Base-by-base conservation (phyloP, 2,113 vertebrate genomes). In the Tupaia chinensis region DNA sequence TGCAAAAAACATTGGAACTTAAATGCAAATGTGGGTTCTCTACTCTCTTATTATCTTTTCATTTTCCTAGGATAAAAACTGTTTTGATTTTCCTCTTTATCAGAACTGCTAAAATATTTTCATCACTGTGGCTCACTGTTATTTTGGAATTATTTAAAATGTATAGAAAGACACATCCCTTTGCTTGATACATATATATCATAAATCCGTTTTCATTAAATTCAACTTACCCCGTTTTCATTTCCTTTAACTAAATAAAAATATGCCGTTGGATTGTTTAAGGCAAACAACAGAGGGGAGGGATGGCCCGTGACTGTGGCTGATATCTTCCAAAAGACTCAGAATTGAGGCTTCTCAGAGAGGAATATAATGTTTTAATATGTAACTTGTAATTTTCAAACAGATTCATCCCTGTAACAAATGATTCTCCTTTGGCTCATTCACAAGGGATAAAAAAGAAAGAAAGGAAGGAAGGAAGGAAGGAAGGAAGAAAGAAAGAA, bases 401-500 rank as follows among this genome's bases (percentile, higher is more conserved):
- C 23, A 83, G 29, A 9, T 83, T 63, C 89, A 63, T 72, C 77
- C 73, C 54, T 95, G 97, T 82, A 95, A 77, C 58, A 79, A 60
- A 66, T 7, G 32, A 56, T 56, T 63, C 15, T 61, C 44, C 61
- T 84, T 94, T 54, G 65, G 32, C 56, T 95, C 32, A 20, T 80
- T 89, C 74, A 69, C 9, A 29, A 0, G 0, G 79, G 80, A 78
- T 92, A 53, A 27, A 85, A 16, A 56, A 44, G 56, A 11, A 68
- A 19, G 91, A 56, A 63, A n/a, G 32, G 32, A 32, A 32, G 32
- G 32, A 32, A 44, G 44, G 44, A 44, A 44, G 32, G 32, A 32
- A 32, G 32, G 5, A 44, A 44, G 44, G 44, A 44, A 44, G 44
- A 44, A 44, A 44, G 44, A 44, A 44, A 44, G 44, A 44, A 3